Conservation (phyloP, 2,888 invertebrate species). For the Eudasyphora cyanicolor region DNA sequence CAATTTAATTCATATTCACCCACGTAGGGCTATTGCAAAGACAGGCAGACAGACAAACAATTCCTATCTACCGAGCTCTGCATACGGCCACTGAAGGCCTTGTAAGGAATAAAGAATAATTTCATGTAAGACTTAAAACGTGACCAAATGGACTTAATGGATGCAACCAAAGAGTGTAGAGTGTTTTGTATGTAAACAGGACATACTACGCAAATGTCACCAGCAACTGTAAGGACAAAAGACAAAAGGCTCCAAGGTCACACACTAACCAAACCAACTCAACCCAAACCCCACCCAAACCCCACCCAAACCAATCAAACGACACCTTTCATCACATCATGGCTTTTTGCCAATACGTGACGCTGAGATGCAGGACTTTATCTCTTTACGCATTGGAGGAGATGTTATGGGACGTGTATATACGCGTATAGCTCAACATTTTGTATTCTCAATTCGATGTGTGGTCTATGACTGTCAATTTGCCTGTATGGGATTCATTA, state of each 20-base stretch:
- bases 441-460: neutral
- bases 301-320: neutral
- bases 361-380: neutral
- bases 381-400: neutral
- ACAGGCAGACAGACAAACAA: too few relatives aligned
- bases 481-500: neutral
- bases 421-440: neutral
- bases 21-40: too few relatives aligned
- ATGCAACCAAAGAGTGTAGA: neutral
- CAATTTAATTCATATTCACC: neutral
- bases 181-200: neutral
- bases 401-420: neutral
- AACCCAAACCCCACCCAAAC: too few relatives aligned
- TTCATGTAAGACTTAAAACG: constrained; percentile 1
- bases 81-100: neutral
- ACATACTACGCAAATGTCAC: neutral
- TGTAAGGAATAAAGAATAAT: neutral
- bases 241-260: neutral
- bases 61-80: neutral
- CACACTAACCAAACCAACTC: neutral
- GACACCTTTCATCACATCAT: neutral
- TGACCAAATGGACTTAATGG: constrained; percentile 2
- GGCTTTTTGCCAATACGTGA: neutral
- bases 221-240: neutral
- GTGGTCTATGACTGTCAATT: neutral